Base-by-base conservation (phyloP, 2,888 invertebrate genomes). In the Athalia cordata region DNA sequence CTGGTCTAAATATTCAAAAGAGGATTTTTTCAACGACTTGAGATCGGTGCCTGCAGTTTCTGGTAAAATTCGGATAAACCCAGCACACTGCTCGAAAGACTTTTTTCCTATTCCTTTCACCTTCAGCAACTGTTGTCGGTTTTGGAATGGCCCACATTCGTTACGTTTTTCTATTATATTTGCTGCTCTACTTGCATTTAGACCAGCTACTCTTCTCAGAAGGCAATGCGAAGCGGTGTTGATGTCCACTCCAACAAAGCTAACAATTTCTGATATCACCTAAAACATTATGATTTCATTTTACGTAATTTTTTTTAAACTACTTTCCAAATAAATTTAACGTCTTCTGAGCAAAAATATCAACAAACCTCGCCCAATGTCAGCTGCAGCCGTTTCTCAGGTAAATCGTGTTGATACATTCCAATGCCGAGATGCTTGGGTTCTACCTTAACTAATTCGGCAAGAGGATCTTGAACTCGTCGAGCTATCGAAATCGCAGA, bases 371-470 rank as follows among this genome's bases (percentile, higher is more conserved):
- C 94, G 82, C 95, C 95, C 15, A 98, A 90, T 0, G 95, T 94
- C 3, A 93, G 91, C 9, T 93, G 93, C 1, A 98, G 89, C 87
- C 94, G 93, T 85, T 95, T 96, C 81, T 96, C 94, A 7, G 96
- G 94, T 45, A 98, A 92, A 87, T 98, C 98, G 86, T 98, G 97
- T 90, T 98, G 96, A 88, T 98, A 98, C 94, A 98, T 95, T n/a
- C 98, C 98, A 4, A 98, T 95, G 0, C 98, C 98, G 80, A 98
- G 92, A 91, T 97, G 96, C 85, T 96, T 95, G 0, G 98, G 98
- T 80, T 98, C 98, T 9, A 98, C 95, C 92, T 98, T 98, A 0
- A 98, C 97, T 79, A 97, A 92, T 90, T 98, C 98, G 62, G 96
- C 95, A 79, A 98, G 91, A 0, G 98, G 98, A 91, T 98, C 98